Percentiles rank a stretch among this genome's conserved stretches.
Conservation (phyloP, 1,140 invertebrate genomes). For the Lasaia peninsularis region DNA sequence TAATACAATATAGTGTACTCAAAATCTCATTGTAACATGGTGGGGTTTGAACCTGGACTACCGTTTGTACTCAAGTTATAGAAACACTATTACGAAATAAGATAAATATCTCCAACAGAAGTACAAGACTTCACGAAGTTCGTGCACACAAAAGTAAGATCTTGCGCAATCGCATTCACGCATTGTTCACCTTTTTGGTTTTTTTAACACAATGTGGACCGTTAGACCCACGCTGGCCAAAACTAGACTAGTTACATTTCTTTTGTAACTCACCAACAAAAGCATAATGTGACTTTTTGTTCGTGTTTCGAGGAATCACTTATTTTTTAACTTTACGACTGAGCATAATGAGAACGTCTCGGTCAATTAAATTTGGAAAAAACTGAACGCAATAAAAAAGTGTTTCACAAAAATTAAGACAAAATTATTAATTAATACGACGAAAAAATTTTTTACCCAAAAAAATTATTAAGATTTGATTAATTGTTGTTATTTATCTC, state of each 20-base stretch:
- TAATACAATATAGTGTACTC: too few species aligned
- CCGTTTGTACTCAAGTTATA: too few species aligned
- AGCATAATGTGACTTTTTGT: conserved; percentile 44
- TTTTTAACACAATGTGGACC: conserved; percentile 50
- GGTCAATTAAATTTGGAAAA: conserved; percentile 15
- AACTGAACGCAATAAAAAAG: conserved; percentile 3
- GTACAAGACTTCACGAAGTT: conserved; percentile 46
- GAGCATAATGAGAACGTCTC: conserved; percentile 14
- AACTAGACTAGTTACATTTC: conserved; percentile 44
- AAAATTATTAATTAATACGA: background rate
- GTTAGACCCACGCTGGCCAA: conserved; percentile 54
- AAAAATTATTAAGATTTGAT: background rate
- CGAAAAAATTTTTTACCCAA: background rate
- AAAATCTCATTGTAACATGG: too few species aligned
- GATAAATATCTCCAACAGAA: conserved; percentile 34
- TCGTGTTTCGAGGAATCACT: conserved; percentile 11
- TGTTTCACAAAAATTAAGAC: background rate
- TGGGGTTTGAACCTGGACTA: too few species aligned
- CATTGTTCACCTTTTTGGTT: conserved; percentile 53
- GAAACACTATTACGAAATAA: conserved; percentile 37
- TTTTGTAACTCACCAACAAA: conserved; percentile 51
- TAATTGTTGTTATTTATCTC: background rate
- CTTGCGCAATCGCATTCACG: conserved; percentile 64
- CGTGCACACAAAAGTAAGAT: conserved; percentile 44
- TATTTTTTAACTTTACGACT: conserved; percentile 8